Percentiles rank a stretch among this genome's conserved stretches.
Evolutionary conservation across 2,888 invertebrate species (phyloP).

Genomic region (Phorcus lineatus): DNA sequence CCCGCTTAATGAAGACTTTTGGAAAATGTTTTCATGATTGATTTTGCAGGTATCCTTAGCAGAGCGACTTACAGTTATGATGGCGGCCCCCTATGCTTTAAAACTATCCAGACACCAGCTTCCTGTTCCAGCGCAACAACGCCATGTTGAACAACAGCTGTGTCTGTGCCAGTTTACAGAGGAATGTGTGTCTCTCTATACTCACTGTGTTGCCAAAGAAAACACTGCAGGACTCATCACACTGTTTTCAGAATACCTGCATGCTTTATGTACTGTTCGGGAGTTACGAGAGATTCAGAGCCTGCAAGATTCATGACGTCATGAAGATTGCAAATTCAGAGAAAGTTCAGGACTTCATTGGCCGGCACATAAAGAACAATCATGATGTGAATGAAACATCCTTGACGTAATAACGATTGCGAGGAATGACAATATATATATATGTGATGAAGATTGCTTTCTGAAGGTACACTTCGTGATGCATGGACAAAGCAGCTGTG

Average conservation of each 20-base stretch:
- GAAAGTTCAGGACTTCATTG: too few relatives aligned
- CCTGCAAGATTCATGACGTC: neutral
- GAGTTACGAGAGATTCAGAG: neutral
- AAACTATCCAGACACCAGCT: constrained; percentile 43
- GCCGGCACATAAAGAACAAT: too few relatives aligned
- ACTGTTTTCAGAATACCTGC: constrained; percentile 9
- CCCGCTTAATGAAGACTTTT: too few relatives aligned
- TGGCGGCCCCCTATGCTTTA: constrained; percentile 55
- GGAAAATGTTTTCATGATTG: too few relatives aligned
- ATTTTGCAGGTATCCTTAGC: constrained; percentile 51
- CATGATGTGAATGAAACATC: too few relatives aligned
- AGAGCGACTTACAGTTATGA: constrained; percentile 61
- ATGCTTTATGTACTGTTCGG: neutral
- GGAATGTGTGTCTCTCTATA: constrained; percentile 37
- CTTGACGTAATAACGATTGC: too few relatives aligned
- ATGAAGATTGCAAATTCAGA: too few relatives aligned
- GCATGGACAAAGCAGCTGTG: too few relatives aligned
- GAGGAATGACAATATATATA: too few relatives aligned
- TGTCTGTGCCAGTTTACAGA: constrained; percentile 57
- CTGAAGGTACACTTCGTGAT: too few relatives aligned
- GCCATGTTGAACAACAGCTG: constrained; percentile 48
- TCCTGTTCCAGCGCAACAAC: constrained; percentile 45
- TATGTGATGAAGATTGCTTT: too few relatives aligned
- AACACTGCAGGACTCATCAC: constrained; percentile 3
- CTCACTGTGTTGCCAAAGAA: constrained; percentile 17